Evolutionary conservation across 2,113 vertebrate genomes (phyloP), one percentile per base, ranked within the genome.

Genomic region (Myrmecobius fasciatus): DNA sequence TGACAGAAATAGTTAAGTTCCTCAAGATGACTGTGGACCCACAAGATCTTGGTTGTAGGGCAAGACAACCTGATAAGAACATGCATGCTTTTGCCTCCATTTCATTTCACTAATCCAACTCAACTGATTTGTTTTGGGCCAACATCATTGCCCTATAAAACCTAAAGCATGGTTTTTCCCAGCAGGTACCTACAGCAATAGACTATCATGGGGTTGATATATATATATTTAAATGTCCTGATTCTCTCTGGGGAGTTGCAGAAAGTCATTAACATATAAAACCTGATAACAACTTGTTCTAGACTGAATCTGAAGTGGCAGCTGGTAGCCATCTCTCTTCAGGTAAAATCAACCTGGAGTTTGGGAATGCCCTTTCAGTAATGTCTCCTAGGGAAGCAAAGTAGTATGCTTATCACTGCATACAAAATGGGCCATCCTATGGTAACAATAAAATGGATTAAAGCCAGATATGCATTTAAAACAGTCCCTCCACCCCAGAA

Each of bases 231-330:
- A 91, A 83, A 83, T 52, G 67, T 97, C 94, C 49, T 20, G 53
- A 89, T 95, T 95, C 92, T 92, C 91, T 97, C 56, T 90, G 26
- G 92, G 51, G 53, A 92, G 54, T 75, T 96, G 43, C 8, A 92
- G 60, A 53, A 95, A 96, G 46, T 93, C 89, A 95, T 97, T 95
- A 95, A 97, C 95, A 96, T 93, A 92, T 60, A 93, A 95, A 93
- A 95, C 46, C 75, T 49, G 49, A 95, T 96, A 9, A 60, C 60
- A 91, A 91, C 56, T 94, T 90, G 14, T 95, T 53, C 12, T 54
- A 51, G 93, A 93, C 97, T 95, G 96, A 94, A 97, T 51, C 31
- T 91, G 53, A 89, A 83, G 48, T 83, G 94, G 89, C 91, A 56
- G 47, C 91, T 93, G 90, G 52, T 48, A 93, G 89, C 94, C 31